These are phyloP conservation scores for Cebidichthys violaceus DNA, from an alignment of 2,113 vertebrate genomes.

Conservation along the genomic window DNA sequence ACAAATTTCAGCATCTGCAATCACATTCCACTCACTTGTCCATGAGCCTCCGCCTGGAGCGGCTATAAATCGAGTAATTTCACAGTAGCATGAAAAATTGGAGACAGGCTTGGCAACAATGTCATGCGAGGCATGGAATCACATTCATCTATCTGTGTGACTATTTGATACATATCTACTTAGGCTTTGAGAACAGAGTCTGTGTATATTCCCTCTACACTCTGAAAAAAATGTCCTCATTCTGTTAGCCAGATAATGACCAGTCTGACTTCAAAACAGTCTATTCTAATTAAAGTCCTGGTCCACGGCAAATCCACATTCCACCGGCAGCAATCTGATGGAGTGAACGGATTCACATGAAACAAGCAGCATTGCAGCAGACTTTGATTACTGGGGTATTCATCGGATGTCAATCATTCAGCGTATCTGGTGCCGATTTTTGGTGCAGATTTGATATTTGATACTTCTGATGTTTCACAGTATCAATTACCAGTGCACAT, in stretches of 20 bases:
- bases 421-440: constrained; percentile 43
- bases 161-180: constrained; percentile 64
- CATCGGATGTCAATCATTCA: constrained; percentile 56
- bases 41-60: constrained; percentile 38
- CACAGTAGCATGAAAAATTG: constrained; percentile 55
- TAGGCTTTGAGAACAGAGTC: constrained; percentile 56
- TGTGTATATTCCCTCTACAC: constrained; percentile 28
- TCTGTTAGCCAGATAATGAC: constrained; percentile 70
- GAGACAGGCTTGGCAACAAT: constrained; percentile 56
- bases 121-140: constrained; percentile 52
- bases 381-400: constrained; percentile 73
- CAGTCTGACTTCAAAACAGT: constrained; percentile 72
- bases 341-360: constrained; percentile 59
- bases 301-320: constrained; percentile 68
- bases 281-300: constrained; percentile 74
- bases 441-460: constrained; percentile 39
- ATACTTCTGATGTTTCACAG: constrained; percentile 49
- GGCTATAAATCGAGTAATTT: constrained; percentile 61
- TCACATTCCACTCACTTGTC: constrained; percentile 41
- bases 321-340: constrained; percentile 75
- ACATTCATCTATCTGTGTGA: constrained; percentile 59
- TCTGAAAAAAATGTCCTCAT: constrained; percentile 60
- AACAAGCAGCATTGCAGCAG: constrained; percentile 49
- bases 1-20: constrained; percentile 30
- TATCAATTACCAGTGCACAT: constrained; percentile 7